Evolutionary conservation across 2,113 vertebrate species (phyloP), one percentile per base, ranked within the genome.

Genomic region (Menidia beryllina): DNA sequence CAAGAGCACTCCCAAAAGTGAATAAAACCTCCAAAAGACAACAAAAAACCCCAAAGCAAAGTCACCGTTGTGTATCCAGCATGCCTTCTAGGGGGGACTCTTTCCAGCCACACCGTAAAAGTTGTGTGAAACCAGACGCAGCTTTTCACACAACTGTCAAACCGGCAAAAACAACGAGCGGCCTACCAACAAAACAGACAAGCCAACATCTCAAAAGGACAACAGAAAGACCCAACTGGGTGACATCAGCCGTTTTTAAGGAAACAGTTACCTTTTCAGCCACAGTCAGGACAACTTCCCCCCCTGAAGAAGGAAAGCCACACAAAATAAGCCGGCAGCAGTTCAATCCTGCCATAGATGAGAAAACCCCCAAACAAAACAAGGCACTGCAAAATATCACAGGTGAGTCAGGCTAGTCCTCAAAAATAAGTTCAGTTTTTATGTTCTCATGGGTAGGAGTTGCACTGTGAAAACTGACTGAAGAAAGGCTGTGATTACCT

Each of bases 21-120:
- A 76, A 13, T 2, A 30, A 67, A 65, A 56, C 45, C 49, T 34
- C 10, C 3, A 63, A 43, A 67, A 30, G 38, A 8, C 25, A 11
- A 27, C 59, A 72, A 67, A 67, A 81, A 6, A 1, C 10, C 10
- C 23, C 23, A 20, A 79, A 57, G 63, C 50, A 26, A 61, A 63
- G 49, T 14, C 1, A 0, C 4, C 82, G 66, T 6, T 82, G 65
- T 78, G 27, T 43, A 27, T 23, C 41, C 21, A 50, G 23, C 55
- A 15, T 1, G 1, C 36, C 12, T 27, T 25, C 57, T 24, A 83
- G 57, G 50, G 78, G 47, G 15, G 49, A 77, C 52, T n/a, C 26
- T 19, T 75, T 81, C 62, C 61, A 53, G 38, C 25, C 39, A 21
- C 61, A 24, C 5, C 86, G 79, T 52, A 70, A 78, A 74, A 59